Evolutionary conservation across 2,797 vertebrate species (phyloP).

Genomic region (Eutrigla gurnardus): DNA sequence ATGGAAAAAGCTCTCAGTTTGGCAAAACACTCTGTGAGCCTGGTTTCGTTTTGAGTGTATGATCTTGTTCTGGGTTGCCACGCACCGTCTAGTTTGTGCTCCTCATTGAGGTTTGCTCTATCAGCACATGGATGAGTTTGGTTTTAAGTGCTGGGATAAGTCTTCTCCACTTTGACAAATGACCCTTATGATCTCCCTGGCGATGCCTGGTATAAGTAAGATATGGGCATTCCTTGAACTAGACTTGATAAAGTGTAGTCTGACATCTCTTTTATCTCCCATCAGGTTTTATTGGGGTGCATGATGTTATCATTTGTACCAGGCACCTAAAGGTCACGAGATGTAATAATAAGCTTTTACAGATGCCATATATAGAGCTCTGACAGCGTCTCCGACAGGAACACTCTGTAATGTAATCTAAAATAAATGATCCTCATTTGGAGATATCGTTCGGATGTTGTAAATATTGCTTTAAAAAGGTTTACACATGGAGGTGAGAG

Average conservation of each 20-base stretch:
- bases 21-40: slow-evolving; percentile 19
- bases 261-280: slow-evolving; percentile 16
- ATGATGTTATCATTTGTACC: slow-evolving; percentile 48
- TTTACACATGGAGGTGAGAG: slow-evolving; percentile 74
- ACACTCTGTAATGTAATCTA: slow-evolving; percentile 55
- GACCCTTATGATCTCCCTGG: slow-evolving; percentile 6
- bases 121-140: slow-evolving; percentile 57
- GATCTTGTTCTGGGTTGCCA: slow-evolving; percentile 44
- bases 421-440: slow-evolving; percentile 53
- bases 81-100: slow-evolving; percentile 45
- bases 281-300: slow-evolving; percentile 34
- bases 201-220: slow-evolving; percentile 20
- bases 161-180: slow-evolving; percentile 51
- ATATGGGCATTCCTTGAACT: slow-evolving; percentile 27
- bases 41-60: slow-evolving; percentile 34
- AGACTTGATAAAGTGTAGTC: slow-evolving; percentile 28
- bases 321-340: slow-evolving; percentile 26
- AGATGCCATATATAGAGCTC: slow-evolving; percentile 29
- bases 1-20: slow-evolving; percentile 16
- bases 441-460: slow-evolving; percentile 46
- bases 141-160: slow-evolving; percentile 47
- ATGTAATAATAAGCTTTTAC: slow-evolving; percentile 48
- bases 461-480: slow-evolving; percentile 75
- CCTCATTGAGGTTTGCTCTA: slow-evolving; percentile 39
- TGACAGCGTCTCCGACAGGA: slow-evolving; percentile 55